A percentile compares a stretch with the other conserved stretches of the same genome.
phyloP scores from a whole-genome alignment of 2,888 invertebrate genomes.

The Drosophila conformis region DNA sequence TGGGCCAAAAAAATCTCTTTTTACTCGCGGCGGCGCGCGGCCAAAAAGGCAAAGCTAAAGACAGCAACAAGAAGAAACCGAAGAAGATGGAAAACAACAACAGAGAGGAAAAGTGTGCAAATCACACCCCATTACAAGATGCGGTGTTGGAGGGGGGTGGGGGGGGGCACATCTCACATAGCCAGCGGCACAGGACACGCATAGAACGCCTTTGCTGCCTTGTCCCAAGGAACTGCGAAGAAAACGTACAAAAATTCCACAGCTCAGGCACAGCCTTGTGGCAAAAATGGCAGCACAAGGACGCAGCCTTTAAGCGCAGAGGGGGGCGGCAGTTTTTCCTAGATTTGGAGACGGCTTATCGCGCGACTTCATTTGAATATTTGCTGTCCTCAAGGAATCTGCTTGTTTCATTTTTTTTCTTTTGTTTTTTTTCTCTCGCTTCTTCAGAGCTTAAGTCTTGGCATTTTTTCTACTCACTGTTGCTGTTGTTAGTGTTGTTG shows the following conservation, averaged over 20 bases:
- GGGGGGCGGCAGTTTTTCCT: slow-evolving; percentile 76
- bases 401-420: slow-evolving; percentile 2
- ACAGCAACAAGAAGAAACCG: slow-evolving; percentile 31
- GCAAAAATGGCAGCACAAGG: slow-evolving; percentile 2
- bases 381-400: slow-evolving; percentile 61
- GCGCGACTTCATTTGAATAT: slow-evolving; percentile 84
- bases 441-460: slow-evolving; percentile 47
- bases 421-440: slow-evolving; percentile 1
- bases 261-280: slow-evolving; percentile 17
- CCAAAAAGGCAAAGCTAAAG: slow-evolving; percentile 47
- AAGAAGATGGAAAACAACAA: slow-evolving; percentile 3
- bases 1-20: slow-evolving; percentile 29
- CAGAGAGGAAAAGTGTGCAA: slow-evolving; percentile 71
- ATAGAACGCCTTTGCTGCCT: slow-evolving; percentile 32
- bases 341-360: slow-evolving; percentile 85
- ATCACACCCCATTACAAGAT: slow-evolving; percentile 81
- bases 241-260: slow-evolving; percentile 45
- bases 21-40: slow-evolving; percentile 36
- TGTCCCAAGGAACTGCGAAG: not conserved
- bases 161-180: slow-evolving; percentile 20
- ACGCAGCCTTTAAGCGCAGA: not conserved
- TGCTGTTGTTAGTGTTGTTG: slow-evolving; percentile 15
- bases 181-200: slow-evolving; percentile 54
- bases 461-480: slow-evolving; percentile 26
- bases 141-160: not conserved